Evolutionary conservation across 2,888 invertebrate species (phyloP), one percentile per base, ranked within the genome.

Genomic region (Hipparchia sbordonii): DNA sequence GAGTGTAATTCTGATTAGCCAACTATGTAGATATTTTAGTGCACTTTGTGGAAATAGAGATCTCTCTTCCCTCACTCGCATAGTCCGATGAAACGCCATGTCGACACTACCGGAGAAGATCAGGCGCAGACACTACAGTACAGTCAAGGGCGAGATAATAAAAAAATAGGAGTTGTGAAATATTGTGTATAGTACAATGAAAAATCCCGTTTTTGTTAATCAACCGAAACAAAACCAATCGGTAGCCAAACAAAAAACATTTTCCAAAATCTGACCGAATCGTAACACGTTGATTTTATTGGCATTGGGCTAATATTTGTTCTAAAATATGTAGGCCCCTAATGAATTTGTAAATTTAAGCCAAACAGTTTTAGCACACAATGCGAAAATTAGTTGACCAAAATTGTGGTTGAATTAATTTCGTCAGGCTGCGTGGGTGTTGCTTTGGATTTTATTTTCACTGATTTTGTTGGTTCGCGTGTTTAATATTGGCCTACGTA

Each of bases 401-500:
- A 71, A 69, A 75, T 73, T 73, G 73, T 54, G 71, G 65, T 73
- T 69, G 56, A 67, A 71, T 73, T 73, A 68, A 71, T 75, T 62
- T 71, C 69, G 66, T 46, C 46, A 57, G 46, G 73, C 62, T 69
- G 60, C 60, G 59, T n/a, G 56, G 5, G 4, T 8, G 59, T 60
- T 39, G 39, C 12, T 39, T 12, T 60, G 10, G 1, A 60, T 10
- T 12, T 12, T 10, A 54, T 54, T 54, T 10, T 12, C 7, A 54
- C 12, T 12, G 52, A 54, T 12, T 12, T 39, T 39, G 39, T 39
- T 8, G 52, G 52, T n/a, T 4, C 12, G 12, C 4, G 2, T n/a
- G 52, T 54, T 54, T 10, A 54, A 5, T 39, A 39, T 39, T 39
- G 5, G 39, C 39, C 5, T 39, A 39, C 1, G 5, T 4, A 39